Conservation (phyloP, 2,797 vertebrate species). For the Triplophysa bombifrons region DNA sequence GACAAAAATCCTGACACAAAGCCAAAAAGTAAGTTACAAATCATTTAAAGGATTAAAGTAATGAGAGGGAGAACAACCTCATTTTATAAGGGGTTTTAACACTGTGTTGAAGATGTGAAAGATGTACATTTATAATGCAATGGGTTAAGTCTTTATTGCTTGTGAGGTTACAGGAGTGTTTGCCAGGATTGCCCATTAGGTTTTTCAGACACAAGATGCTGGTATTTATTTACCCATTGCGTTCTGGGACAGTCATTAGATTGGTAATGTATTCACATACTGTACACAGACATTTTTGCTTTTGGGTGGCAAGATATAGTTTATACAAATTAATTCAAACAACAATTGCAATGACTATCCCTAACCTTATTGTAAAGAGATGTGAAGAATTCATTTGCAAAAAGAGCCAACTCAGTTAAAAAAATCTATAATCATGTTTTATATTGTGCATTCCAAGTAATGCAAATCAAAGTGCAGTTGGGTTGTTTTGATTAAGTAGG, state of each 20-base stretch:
- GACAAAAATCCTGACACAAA: too few species aligned
- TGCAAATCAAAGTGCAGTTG: too few species aligned
- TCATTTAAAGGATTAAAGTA: too few species aligned
- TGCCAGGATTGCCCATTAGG: neutral
- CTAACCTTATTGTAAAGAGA: too few species aligned
- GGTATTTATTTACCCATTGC: neutral
- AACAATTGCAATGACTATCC: too few species aligned
- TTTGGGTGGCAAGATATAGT: neutral
- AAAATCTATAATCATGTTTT: too few species aligned
- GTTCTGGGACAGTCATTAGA: neutral
- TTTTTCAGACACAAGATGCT: neutral
- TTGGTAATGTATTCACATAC: neutral
- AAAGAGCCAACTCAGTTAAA: too few species aligned
- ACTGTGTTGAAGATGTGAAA: neutral
- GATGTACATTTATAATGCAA: neutral
- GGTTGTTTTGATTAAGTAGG: too few species aligned
- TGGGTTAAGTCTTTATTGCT: conserved; percentile 10
- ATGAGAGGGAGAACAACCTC: too few species aligned
- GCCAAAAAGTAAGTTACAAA: neutral
- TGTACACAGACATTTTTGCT: neutral
- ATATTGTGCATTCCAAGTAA: too few species aligned
- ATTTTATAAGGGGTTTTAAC: neutral
- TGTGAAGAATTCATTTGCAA: too few species aligned
- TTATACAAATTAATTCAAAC: too few species aligned
- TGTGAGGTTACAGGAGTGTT: conserved; percentile 31